Percentiles rank a stretch among this genome's conserved stretches.
Conservation (phyloP, 37 sponge, comb jelly and placozoan genomes). For the Cladorhizidae sp. region DNA sequence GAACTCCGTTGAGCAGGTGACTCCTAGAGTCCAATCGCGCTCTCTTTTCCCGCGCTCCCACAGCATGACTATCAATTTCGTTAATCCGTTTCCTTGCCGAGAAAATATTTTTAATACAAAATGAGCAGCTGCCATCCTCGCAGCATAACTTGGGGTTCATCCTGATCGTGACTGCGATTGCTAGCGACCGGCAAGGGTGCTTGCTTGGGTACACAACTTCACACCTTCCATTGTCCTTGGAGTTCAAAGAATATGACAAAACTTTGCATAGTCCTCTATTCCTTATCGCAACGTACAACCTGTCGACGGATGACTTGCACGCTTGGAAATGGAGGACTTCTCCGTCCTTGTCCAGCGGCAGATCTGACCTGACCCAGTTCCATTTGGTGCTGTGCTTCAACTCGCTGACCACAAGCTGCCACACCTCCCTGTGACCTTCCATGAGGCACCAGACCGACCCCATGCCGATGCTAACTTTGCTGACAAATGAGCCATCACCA, state of each 20-base stretch:
- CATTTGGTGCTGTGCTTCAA: not conserved
- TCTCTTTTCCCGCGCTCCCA: too few species aligned
- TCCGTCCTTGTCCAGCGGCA: not conserved
- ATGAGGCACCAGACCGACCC: constrained; percentile 48
- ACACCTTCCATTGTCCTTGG: not conserved
- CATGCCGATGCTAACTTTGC: constrained; percentile 34
- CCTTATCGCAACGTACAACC: not conserved
- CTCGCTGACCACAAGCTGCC: constrained; percentile 36
- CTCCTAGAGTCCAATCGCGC: not conserved
- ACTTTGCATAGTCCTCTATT: not conserved
- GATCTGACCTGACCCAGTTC: constrained; percentile 15
- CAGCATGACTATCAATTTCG: too few species aligned
- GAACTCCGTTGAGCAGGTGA: not conserved
- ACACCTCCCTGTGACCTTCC: constrained; percentile 10
- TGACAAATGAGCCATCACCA: not conserved
- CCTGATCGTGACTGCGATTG: not conserved
- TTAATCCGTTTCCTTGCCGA: too few species aligned
- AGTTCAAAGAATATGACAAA: constrained; percentile 4
- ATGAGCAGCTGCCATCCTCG: constrained; percentile 38
- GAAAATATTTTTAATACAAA: not conserved
- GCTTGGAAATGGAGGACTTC: not conserved
- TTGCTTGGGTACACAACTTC: not conserved
- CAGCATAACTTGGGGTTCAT: constrained; percentile 25
- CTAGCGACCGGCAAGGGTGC: not conserved
- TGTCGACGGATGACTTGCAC: not conserved